These are phyloP conservation scores for Notoglanidium macrostoma DNA, from an alignment of 2,797 vertebrate species.

Conservation along the genomic window DNA sequence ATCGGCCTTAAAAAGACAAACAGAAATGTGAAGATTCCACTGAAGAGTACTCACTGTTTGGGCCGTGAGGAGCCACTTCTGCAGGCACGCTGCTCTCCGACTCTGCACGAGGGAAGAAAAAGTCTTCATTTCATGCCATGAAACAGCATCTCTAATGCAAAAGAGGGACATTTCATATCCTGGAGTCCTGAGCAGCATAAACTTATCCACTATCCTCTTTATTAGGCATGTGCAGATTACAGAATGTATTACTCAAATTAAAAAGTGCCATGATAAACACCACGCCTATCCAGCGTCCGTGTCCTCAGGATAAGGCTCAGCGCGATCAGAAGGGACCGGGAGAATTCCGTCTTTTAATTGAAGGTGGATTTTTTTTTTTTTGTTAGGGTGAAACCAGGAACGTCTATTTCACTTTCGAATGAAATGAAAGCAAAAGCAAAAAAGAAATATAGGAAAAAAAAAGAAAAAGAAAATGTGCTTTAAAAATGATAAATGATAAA, in stretches of 20 bases:
- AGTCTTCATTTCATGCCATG: not conserved
- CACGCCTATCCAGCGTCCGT: not conserved
- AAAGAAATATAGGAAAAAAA: not conserved
- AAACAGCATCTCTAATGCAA: not conserved
- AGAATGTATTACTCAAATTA: not conserved
- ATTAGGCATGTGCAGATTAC: not conserved
- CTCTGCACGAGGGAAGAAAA: constrained; percentile 72
- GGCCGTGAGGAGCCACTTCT: constrained; percentile 82
- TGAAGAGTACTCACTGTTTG: constrained; percentile 83
- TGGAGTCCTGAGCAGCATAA: not conserved
- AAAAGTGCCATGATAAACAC: not conserved
- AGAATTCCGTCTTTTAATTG: not conserved
- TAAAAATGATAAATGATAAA: no score
- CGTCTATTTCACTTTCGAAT: not conserved
- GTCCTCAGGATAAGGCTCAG: not conserved
- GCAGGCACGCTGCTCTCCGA: constrained; percentile 85
- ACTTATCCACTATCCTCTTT: not conserved
- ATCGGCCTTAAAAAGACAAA: not conserved
- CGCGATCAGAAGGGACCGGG: not conserved
- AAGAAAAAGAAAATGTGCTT: no score
- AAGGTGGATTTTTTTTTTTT: not conserved
- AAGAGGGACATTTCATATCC: not conserved
- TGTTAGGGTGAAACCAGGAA: not conserved
- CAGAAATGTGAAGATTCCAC: not conserved
- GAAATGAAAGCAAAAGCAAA: not conserved